A percentile compares a stretch with the other conserved stretches of the same genome.
phyloP scores from a whole-genome alignment of 1,140 invertebrate species.

The Papilio machaon region DNA sequence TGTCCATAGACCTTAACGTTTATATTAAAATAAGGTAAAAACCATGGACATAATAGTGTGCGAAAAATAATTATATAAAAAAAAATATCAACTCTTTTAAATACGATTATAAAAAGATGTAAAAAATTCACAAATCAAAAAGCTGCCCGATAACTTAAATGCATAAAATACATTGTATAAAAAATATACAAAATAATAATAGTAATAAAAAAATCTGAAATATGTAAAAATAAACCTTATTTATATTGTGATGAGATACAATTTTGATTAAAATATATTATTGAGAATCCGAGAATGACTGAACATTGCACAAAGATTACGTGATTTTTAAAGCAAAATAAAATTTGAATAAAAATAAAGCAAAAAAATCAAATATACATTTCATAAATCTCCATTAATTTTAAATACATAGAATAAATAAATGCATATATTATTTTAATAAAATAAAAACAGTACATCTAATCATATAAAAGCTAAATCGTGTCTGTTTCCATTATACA shows the following conservation, averaged over 20 bases:
- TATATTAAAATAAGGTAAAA: not conserved
- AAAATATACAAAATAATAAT: slow-evolving; percentile 24
- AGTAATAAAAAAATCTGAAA: not conserved
- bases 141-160: slow-evolving; percentile 22
- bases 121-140: slow-evolving; percentile 23
- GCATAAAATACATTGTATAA: slow-evolving; percentile 19
- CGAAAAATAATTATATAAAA: not conserved
- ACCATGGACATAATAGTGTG: not conserved
- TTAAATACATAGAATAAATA: slow-evolving; percentile 16
- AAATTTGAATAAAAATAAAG: not conserved
- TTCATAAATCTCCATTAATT: not conserved
- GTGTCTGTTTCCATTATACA: not conserved
- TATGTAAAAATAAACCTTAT: slow-evolving; percentile 7
- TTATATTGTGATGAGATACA: slow-evolving; percentile 10
- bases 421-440: not conserved
- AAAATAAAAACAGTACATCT: not conserved
- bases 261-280: not conserved
- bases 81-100: slow-evolving; percentile 12
- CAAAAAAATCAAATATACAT: not conserved
- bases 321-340: slow-evolving; percentile 11
- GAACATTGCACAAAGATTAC: not conserved
- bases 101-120: slow-evolving; percentile 15
- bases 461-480: not conserved
- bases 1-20: not conserved
- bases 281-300: not conserved